Conservation (phyloP, 2,797 vertebrate genomes). For the Channallabes apus region DNA sequence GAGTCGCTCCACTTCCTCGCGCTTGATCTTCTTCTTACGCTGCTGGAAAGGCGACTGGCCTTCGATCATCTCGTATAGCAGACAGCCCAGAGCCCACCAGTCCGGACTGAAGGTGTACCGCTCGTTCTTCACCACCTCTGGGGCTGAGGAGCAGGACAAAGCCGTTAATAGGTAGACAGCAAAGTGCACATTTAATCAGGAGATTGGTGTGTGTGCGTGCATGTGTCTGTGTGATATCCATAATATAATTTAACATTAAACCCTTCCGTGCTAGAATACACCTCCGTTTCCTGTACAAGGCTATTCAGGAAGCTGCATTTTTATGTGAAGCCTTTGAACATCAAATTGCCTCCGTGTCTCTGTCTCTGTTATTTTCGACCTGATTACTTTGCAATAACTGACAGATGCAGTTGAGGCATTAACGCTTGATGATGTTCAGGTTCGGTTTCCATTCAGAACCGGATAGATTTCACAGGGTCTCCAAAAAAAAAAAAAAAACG, state of each 20-base stretch:
- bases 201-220: background rate
- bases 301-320: background rate
- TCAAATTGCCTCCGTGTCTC: slow-evolving; percentile 1
- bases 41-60: slow-evolving; percentile 98
- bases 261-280: background rate
- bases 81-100: slow-evolving; percentile 97
- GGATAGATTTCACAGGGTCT: background rate
- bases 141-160: slow-evolving; percentile 72
- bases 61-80: slow-evolving; percentile 97
- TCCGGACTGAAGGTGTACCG: slow-evolving; percentile 95
- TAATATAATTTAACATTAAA: background rate
- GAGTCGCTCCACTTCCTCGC: slow-evolving; percentile 93
- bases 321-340: background rate
- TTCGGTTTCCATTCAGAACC: background rate
- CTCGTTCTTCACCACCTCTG: slow-evolving; percentile 94
- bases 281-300: background rate
- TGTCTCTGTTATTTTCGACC: background rate
- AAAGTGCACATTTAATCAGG: background rate
- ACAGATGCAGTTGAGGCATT: too few relatives aligned
- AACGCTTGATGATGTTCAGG: background rate
- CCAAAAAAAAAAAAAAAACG: too few relatives aligned
- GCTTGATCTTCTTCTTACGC: slow-evolving; percentile 95
- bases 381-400: background rate
- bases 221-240: background rate
- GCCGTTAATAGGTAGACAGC: background rate